Conservation (phyloP, 2,888 invertebrate species). For the Drosophila niveifrons region DNA sequence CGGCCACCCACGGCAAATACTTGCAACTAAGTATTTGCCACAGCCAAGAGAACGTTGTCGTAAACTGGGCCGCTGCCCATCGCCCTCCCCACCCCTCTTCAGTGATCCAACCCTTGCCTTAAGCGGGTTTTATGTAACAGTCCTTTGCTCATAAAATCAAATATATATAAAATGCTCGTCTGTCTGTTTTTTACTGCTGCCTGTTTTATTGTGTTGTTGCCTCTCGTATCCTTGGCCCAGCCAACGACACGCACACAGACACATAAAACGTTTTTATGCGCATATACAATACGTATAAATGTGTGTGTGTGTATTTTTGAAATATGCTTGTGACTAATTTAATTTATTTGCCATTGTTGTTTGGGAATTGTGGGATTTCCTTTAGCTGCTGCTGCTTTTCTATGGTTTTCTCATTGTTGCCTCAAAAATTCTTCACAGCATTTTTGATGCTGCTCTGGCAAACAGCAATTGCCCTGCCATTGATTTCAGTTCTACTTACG, state of each 20-base stretch:
- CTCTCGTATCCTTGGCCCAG: slow-evolving; percentile 65
- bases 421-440: slow-evolving; percentile 53
- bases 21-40: slow-evolving; percentile 46
- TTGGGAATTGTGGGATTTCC: slow-evolving; percentile 76
- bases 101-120: slow-evolving; percentile 62
- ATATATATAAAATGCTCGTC: slow-evolving; percentile 63
- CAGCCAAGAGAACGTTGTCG: slow-evolving; percentile 50
- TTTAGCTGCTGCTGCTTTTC: slow-evolving; percentile 43
- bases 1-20: slow-evolving; percentile 41
- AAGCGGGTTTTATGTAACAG: slow-evolving; percentile 71
- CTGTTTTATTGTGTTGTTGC: slow-evolving; percentile 60
- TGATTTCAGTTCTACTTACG: slow-evolving; percentile 54
- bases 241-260: slow-evolving; percentile 5
- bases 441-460: slow-evolving; percentile 50
- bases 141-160: slow-evolving; percentile 65
- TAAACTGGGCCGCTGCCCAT: slow-evolving; percentile 48
- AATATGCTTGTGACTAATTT: slow-evolving; percentile 80
- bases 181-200: slow-evolving; percentile 29
- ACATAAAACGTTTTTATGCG: slow-evolving; percentile 38
- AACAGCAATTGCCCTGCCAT: slow-evolving; percentile 63
- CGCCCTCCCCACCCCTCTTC: neutral
- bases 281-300: slow-evolving; percentile 42
- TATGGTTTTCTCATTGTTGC: slow-evolving; percentile 64
- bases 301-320: slow-evolving; percentile 57
- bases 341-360: slow-evolving; percentile 78